Evolutionary conservation across 2,113 vertebrate species (phyloP).

Genomic region (Corythoichthys intestinalis): DNA sequence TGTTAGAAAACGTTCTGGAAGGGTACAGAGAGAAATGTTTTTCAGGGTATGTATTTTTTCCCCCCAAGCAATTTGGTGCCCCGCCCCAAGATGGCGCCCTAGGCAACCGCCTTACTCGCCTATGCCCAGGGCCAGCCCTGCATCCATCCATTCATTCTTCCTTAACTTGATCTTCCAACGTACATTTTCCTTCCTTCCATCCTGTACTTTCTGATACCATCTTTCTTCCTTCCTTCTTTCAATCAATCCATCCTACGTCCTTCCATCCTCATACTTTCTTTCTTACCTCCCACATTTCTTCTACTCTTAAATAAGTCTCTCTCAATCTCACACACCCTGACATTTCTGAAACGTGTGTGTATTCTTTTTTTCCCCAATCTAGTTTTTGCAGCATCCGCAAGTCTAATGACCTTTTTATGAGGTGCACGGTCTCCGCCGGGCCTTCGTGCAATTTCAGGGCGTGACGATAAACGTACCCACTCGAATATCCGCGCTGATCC

Average conservation of each 20-base stretch:
- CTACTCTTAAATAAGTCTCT: conserved; percentile 2
- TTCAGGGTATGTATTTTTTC: too few species aligned
- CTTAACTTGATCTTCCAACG: too few species aligned
- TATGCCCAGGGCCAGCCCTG: too few species aligned
- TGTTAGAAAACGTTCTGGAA: too few species aligned
- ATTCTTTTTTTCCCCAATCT: conserved; percentile 11
- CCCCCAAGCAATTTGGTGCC: too few species aligned
- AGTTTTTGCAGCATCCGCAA: conserved; percentile 10
- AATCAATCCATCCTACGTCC: neutral
- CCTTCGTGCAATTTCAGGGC: conserved; percentile 45
- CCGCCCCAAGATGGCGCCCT: too few species aligned
- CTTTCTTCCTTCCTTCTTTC: neutral
- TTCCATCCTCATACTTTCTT: neutral
- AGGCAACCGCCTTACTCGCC: too few species aligned
- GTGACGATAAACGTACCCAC: conserved; percentile 36
- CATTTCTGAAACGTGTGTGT: conserved; percentile 1
- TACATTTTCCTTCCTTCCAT: too few species aligned
- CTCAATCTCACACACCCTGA: neutral
- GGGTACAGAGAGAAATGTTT: too few species aligned
- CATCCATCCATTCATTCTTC: conserved; percentile 8
- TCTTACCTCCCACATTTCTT: neutral
- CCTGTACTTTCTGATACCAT: neutral
- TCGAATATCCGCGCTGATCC: conserved; percentile 53
- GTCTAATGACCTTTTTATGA: conserved; percentile 44
- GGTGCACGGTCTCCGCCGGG: conserved; percentile 16